These are phyloP conservation scores for Ploceus nigricollis DNA, from an alignment of 2,113 vertebrate species.

Conservation along the genomic window DNA sequence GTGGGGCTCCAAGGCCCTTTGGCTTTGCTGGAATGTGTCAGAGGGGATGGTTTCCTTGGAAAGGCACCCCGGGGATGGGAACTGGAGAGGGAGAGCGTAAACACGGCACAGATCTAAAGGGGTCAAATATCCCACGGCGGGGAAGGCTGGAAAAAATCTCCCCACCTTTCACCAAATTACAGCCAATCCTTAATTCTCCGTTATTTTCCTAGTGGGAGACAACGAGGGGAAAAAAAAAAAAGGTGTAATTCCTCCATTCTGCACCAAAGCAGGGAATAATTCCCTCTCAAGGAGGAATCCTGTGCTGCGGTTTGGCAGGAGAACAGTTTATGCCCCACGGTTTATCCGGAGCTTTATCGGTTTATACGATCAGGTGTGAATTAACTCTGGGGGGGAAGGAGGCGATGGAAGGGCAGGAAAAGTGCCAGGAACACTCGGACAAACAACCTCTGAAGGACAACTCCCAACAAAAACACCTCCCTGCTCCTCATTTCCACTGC, in stretches of 20 bases:
- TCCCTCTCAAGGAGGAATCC: background rate
- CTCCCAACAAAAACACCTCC: background rate
- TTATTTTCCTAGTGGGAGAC: background rate
- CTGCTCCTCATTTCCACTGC: background rate
- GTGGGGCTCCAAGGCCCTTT: background rate
- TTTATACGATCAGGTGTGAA: constrained; percentile 38
- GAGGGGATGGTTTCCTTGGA: background rate
- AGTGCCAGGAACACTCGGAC: background rate
- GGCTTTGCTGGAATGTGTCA: background rate
- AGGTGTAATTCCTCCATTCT: background rate
- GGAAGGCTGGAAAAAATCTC: background rate
- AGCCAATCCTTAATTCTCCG: accelerated
- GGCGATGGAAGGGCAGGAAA: background rate
- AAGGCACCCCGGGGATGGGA: background rate
- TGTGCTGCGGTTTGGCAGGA: background rate
- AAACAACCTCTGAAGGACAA: constrained; percentile 9
- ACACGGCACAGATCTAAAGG: background rate
- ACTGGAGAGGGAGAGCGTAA: background rate
- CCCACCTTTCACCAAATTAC: background rate
- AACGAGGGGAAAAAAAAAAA: background rate
- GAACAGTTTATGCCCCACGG: background rate
- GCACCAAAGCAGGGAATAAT: background rate
- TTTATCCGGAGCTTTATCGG: background rate
- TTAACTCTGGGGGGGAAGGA: background rate
- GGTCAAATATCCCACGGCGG: background rate